Evolutionary conservation across 2,113 vertebrate genomes (phyloP).

Genomic region (Capreolus pygargus): DNA sequence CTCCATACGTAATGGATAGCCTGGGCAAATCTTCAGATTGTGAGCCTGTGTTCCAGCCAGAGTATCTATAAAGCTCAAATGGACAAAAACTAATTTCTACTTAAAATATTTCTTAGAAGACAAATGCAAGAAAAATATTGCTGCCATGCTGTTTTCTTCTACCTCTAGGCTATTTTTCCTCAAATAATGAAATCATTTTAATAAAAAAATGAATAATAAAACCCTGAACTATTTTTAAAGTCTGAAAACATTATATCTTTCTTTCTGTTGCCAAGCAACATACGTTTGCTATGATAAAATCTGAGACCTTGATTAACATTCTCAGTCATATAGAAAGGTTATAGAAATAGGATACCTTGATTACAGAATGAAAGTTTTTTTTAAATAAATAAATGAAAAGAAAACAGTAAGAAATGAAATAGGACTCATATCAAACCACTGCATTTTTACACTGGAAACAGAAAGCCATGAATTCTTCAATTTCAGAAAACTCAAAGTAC

Average conservation of each 20-base stretch:
- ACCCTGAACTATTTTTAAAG: slow-evolving; percentile 65
- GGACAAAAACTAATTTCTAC: neutral
- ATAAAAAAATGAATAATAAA: slow-evolving; percentile 50
- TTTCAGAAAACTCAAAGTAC: neutral
- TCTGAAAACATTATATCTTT: slow-evolving; percentile 54
- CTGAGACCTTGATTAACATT: slow-evolving; percentile 56
- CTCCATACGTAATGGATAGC: neutral
- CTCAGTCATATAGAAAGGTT: slow-evolving; percentile 41
- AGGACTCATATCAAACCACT: neutral
- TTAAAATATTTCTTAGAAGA: neutral
- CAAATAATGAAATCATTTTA: slow-evolving; percentile 54
- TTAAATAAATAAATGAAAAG: neutral
- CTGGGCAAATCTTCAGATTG: neutral
- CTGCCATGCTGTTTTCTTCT: neutral
- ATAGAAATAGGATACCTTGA: slow-evolving; percentile 3
- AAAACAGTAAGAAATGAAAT: neutral
- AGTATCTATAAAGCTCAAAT: neutral
- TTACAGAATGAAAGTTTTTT: neutral
- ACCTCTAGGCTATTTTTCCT: slow-evolving; percentile 16
- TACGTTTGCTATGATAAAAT: slow-evolving; percentile 43
- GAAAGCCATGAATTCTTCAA: neutral
- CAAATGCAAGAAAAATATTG: neutral
- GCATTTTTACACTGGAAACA: neutral
- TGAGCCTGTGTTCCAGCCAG: neutral
- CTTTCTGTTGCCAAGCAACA: slow-evolving; percentile 72